phyloP scores from a whole-genome alignment of 2,888 invertebrate species.

The Idaea dimidiata region DNA sequence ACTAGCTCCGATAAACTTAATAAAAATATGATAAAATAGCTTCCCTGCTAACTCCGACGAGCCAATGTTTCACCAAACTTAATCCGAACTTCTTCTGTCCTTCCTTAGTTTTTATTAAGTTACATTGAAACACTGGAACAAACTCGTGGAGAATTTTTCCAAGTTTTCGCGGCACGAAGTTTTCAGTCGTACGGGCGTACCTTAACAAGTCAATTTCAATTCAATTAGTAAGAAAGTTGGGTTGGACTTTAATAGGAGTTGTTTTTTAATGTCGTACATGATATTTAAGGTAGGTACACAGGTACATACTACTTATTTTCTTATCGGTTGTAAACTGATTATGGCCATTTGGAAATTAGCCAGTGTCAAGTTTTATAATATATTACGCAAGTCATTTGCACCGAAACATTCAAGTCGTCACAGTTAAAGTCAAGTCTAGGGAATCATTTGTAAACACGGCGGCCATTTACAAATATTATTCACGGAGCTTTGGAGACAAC shows the following conservation, averaged over 20 bases:
- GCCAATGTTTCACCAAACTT: slow-evolving; percentile 57
- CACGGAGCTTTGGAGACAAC: no score
- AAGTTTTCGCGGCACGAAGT: slow-evolving; percentile 51
- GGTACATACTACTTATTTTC: no score
- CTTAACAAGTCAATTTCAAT: slow-evolving; percentile 61
- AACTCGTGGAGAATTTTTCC: slow-evolving; percentile 70
- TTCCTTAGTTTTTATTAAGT: slow-evolving; percentile 64
- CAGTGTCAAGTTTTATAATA: no score
- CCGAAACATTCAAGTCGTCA: no score
- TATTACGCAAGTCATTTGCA: no score
- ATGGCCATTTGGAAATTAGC: no score
- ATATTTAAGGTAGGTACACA: neutral
- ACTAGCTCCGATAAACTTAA: slow-evolving; percentile 23
- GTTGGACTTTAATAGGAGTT: slow-evolving; percentile 16
- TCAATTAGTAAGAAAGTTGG: slow-evolving; percentile 62
- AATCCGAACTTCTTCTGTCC: slow-evolving; percentile 54
- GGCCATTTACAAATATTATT: no score
- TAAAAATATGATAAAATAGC: slow-evolving; percentile 44
- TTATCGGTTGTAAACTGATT: no score
- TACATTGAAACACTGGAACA: slow-evolving; percentile 69
- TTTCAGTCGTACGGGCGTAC: slow-evolving; percentile 48
- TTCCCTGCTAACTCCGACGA: slow-evolving; percentile 18
- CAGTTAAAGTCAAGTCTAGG: no score
- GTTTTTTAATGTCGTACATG: neutral
- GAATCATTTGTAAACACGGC: no score